Evolutionary conservation across 2,797 vertebrate genomes (phyloP).

Genomic region (Eptatretus atami): DNA sequence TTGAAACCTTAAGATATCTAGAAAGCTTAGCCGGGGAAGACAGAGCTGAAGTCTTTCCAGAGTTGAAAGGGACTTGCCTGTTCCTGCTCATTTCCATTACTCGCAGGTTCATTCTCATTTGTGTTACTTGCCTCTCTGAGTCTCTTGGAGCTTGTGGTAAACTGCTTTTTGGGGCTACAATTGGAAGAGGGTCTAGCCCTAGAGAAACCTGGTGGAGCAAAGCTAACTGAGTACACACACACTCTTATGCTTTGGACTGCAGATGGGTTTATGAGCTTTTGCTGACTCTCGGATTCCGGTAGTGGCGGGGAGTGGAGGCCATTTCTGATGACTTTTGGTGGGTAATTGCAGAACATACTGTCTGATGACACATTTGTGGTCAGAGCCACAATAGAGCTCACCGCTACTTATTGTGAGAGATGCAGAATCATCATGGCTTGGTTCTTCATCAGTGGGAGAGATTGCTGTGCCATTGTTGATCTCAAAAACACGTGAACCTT

Average conservation of each 20-base stretch:
- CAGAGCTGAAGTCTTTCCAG: background rate
- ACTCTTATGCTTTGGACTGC: background rate
- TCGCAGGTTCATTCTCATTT: background rate
- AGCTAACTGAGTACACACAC: background rate
- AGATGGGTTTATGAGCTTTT: background rate
- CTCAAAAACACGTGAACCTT: background rate
- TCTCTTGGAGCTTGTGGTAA: background rate
- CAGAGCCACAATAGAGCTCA: background rate
- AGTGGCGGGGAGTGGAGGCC: background rate
- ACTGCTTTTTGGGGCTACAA: background rate
- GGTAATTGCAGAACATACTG: too few relatives aligned
- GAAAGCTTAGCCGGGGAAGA: slow-evolving; percentile 23
- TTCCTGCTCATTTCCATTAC: background rate
- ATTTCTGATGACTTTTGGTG: background rate
- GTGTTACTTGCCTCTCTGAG: too few relatives aligned
- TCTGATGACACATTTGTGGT: background rate
- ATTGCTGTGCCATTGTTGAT: too few relatives aligned
- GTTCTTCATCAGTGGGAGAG: slow-evolving; percentile 3
- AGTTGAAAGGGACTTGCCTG: background rate
- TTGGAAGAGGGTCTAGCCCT: too few relatives aligned
- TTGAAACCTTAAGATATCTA: slow-evolving; percentile 21
- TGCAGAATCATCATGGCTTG: background rate
- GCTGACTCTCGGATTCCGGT: background rate
- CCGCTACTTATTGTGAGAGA: too few relatives aligned
- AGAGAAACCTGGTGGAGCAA: background rate